Evolutionary conservation across 2,113 vertebrate species (phyloP), one percentile per base, ranked within the genome.

Genomic region (Brevimyrus niger): DNA sequence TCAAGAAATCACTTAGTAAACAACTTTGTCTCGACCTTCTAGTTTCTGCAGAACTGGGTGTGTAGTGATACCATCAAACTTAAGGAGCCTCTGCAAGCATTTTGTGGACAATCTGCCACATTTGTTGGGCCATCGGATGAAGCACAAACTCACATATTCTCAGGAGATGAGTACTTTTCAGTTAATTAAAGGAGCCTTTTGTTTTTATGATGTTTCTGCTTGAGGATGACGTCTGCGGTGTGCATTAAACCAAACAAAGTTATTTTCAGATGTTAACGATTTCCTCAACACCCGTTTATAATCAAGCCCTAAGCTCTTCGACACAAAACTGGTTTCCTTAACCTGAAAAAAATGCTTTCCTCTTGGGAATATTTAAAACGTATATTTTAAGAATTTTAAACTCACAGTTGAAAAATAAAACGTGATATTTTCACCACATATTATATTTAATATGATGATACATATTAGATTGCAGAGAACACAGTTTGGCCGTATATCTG

Each of bases 201-300:
- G 69, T 76, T 35, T 80, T 80, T 80, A 80, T 80, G 73, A 80
- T 80, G 69, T 76, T 76, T 38, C 35, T 31, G 73, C 35, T 80
- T 15, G 35, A 42, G 73, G 35, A 80, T 80, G 73, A 80, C 73
- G 73, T 80, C 73, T 80, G 73, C 35, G 73, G 73, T 80, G 73
- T 8, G 73, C 73, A 80, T 80, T 80, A 80, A 80, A 80, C 73
- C 73, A 80, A 80, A 80, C 73, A 80, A 80, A 80, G 73, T 42
- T 42, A 80, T 80, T 80, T 80, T 80, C 73, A 80, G 73, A 80
- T 80, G 73, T 42, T 42, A 38, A 42, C 17, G 15, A 80, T 80
- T 42, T 80, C 73, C 73, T 80, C 73, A 80, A 42, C 73, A 80
- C 73, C 31, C 35, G 73, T 42, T 80, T 80, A 80, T 69, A 31